Evolutionary conservation across 2,797 vertebrate species (phyloP), one percentile per base, ranked within the genome.

Genomic region (Dicrostonyx torquatus): DNA sequence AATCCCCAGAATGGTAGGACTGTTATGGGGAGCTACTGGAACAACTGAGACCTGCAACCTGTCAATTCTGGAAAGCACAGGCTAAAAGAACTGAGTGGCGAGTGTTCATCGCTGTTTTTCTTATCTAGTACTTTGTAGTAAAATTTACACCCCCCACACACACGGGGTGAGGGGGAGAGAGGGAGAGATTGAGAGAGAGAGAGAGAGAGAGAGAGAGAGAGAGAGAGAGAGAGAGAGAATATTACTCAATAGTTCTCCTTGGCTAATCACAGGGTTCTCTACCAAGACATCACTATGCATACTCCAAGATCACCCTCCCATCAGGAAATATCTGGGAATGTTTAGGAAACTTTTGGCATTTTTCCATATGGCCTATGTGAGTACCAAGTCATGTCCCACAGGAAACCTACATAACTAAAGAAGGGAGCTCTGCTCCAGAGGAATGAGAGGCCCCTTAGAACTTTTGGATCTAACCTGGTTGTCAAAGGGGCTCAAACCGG

Each of bases 111-210:
- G 45, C 55, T 87, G 12, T 68, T 92, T 93, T 78, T 66, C n/a
- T 80, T 62, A 48, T 70, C 77, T 31, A 78, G 14, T 2, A 18
- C 62, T 93, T 87, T 48, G 24, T 88, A 68, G 45, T 60, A 55
- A 55, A 90, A n/a, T 73, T 75, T 24, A 34, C 1, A 43, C 20
- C 34, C 80, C 70, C 53, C 24, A 90, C 83, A 76, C 34, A 60
- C 24, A 40, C 50, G 37, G 31, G 18, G 18, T 9, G 48, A 24
- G 7, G 3, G 20, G 20, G 34, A 2, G 31, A 22, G n/a, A 53
- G 18, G 1, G 18, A 22, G 4, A 3, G 8, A 9, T 7, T 7
- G 9, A 6, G 22, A 43, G 0, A 26, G 40, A 26, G 40, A 26
- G 43, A 75, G 68, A 72, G 50, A n/a, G 18, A 12, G 20, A 6